Percentiles rank a stretch among this genome's conserved stretches.
phyloP scores from a whole-genome alignment of 1,140 invertebrate genomes.

The Cydia pomonella region DNA sequence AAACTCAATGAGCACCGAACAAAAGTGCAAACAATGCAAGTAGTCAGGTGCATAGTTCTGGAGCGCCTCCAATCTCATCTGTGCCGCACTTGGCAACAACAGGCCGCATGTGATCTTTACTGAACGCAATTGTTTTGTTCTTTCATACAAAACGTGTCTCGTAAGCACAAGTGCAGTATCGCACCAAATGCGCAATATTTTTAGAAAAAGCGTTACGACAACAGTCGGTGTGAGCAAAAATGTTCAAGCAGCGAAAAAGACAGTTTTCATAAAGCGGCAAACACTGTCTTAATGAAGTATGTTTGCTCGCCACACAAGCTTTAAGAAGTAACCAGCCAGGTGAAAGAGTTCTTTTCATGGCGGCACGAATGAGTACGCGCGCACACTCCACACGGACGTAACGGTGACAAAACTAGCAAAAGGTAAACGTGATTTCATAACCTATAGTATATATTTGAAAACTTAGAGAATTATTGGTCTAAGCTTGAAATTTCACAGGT shows the following conservation, averaged over 20 bases:
- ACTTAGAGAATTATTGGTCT: no score
- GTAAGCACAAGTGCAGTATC: constrained; percentile 64
- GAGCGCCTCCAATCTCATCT: constrained; percentile 64
- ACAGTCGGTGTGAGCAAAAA: neutral
- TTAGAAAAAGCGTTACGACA: neutral
- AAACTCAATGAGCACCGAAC: constrained; percentile 2
- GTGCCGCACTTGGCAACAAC: constrained; percentile 57
- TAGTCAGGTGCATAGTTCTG: constrained; percentile 54
- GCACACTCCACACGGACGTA: constrained; percentile 47
- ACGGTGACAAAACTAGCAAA: constrained; percentile 40
- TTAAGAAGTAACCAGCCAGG: constrained; percentile 48
- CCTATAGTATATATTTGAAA: no score
- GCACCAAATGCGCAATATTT: constrained; percentile 1
- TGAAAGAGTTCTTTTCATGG: constrained; percentile 59
- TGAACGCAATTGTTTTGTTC: constrained; percentile 63
- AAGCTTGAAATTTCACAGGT: no score
- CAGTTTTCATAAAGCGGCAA: constrained; percentile 46
- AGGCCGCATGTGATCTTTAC: constrained; percentile 68
- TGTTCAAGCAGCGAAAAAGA: constrained; percentile 23
- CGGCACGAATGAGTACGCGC: constrained; percentile 58
- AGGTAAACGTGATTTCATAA: neutral
- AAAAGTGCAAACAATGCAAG: constrained; percentile 31
- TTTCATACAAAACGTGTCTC: constrained; percentile 65
- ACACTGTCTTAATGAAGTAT: constrained; percentile 57
- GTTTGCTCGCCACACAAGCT: constrained; percentile 42